Percentiles rank a stretch among this genome's conserved stretches.
Evolutionary conservation across 2,888 invertebrate species (phyloP).

Genomic region (Seladonia tumulorum): DNA sequence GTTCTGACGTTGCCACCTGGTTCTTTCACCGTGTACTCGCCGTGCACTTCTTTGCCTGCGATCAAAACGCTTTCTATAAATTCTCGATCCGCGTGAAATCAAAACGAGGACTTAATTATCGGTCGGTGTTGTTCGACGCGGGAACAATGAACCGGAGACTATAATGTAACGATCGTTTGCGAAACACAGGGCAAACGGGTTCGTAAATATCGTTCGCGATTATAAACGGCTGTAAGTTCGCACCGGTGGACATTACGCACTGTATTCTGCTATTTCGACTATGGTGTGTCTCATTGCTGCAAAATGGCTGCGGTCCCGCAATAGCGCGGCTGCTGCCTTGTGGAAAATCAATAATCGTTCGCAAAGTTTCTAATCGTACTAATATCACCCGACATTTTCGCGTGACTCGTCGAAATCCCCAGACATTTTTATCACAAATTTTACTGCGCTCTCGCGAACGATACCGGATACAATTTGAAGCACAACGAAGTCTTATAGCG

Average conservation of each 20-base stretch:
- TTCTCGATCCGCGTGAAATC: background rate
- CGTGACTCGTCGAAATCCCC: background rate
- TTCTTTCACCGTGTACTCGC: slow-evolving; percentile 88
- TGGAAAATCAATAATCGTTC: background rate
- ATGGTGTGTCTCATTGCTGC: background rate
- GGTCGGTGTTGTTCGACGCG: background rate
- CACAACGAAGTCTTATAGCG: background rate
- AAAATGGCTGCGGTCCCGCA: background rate
- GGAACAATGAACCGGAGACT: background rate
- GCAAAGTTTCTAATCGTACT: no score
- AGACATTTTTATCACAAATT: background rate
- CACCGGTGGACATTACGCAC: background rate
- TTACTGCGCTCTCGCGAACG: background rate
- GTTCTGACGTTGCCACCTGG: slow-evolving; percentile 88
- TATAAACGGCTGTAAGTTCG: background rate
- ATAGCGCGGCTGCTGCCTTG: background rate
- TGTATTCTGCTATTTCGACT: background rate
- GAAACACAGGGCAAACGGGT: background rate
- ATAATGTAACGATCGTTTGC: background rate
- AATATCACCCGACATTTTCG: no score
- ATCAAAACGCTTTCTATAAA: background rate
- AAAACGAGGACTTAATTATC: background rate
- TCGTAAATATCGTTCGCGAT: background rate
- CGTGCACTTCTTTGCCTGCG: slow-evolving; percentile 89
- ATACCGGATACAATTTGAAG: background rate